Evolutionary conservation across 2,888 invertebrate species (phyloP).

Genomic region (Eudasyphora cyanicolor): DNA sequence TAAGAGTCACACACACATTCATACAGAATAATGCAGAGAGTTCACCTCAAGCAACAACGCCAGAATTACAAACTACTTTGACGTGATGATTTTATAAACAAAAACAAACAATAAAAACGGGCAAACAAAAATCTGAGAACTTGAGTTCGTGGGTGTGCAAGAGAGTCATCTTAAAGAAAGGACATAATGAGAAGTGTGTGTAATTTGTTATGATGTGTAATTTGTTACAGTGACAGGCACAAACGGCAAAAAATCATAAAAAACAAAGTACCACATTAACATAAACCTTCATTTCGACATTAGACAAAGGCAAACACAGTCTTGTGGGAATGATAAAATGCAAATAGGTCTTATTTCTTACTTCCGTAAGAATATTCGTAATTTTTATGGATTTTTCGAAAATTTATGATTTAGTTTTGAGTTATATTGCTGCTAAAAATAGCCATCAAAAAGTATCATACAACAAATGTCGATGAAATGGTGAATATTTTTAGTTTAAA

Average conservation of each 20-base stretch:
- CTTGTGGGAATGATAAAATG: too few relatives aligned
- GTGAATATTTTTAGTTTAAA: too few relatives aligned
- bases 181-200: neutral
- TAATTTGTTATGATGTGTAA: neutral
- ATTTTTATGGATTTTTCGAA: too few relatives aligned
- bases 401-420: too few relatives aligned
- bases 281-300: slow-evolving; percentile 1
- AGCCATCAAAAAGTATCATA: too few relatives aligned
- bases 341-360: too few relatives aligned
- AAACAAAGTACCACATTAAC: neutral
- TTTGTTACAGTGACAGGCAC: neutral
- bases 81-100: slow-evolving; percentile 50
- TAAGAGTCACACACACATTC: neutral
- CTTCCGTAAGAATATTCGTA: too few relatives aligned
- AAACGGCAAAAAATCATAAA: slow-evolving; percentile 1
- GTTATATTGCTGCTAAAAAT: too few relatives aligned
- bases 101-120: neutral
- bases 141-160: neutral
- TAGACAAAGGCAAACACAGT: neutral
- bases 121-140: neutral
- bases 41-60: neutral
- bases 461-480: too few relatives aligned
- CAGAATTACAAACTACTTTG: slow-evolving; percentile 40
- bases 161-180: neutral
- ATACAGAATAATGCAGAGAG: neutral